Evolutionary conservation across 37 sponge, comb jelly and placozoan species (phyloP).

Genomic region (Hormiphora californensis): DNA sequence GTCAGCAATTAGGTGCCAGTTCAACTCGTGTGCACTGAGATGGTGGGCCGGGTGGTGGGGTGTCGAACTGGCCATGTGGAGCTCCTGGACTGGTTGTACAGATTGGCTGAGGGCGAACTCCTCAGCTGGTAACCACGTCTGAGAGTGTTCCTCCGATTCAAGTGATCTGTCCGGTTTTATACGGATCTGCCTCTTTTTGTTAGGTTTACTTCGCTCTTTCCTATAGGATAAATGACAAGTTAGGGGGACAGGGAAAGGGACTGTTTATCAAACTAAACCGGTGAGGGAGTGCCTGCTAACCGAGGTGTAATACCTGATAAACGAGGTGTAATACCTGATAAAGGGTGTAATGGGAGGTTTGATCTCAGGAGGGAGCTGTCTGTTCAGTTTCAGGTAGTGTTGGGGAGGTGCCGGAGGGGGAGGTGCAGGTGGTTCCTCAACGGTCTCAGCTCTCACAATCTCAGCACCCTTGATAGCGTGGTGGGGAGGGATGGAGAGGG

Average conservation of each 20-base stretch:
- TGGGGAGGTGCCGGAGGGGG: not conserved
- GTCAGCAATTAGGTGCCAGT: slow-evolving; percentile 83
- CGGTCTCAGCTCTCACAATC: not conserved
- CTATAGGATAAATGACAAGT: too few species aligned
- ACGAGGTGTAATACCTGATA: not conserved
- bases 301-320: not conserved
- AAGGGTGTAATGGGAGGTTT: slow-evolving; percentile 29
- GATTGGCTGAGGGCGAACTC: slow-evolving; percentile 48
- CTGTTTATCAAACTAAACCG: too few species aligned
- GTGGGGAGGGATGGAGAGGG: not conserved
- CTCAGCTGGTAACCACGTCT: slow-evolving; percentile 43
- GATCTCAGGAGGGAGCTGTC: slow-evolving; percentile 1
- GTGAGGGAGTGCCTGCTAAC: too few species aligned
- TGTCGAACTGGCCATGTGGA: not conserved
- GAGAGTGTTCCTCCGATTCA: slow-evolving; percentile 27
- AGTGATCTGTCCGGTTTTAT: slow-evolving; percentile 20
- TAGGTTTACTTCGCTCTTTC: slow-evolving; percentile 26
- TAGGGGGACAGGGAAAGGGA: too few species aligned
- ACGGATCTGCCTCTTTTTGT: not conserved
- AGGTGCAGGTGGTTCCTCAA: not conserved
- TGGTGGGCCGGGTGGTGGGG: too few species aligned
- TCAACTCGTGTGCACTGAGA: slow-evolving; percentile 34
- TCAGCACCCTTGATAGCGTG: not conserved
- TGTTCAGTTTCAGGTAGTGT: not conserved
- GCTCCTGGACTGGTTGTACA: slow-evolving; percentile 32